Evolutionary conservation across 2,888 invertebrate genomes (phyloP), one percentile per base, ranked within the genome.

Genomic region (Diarsia mendica): DNA sequence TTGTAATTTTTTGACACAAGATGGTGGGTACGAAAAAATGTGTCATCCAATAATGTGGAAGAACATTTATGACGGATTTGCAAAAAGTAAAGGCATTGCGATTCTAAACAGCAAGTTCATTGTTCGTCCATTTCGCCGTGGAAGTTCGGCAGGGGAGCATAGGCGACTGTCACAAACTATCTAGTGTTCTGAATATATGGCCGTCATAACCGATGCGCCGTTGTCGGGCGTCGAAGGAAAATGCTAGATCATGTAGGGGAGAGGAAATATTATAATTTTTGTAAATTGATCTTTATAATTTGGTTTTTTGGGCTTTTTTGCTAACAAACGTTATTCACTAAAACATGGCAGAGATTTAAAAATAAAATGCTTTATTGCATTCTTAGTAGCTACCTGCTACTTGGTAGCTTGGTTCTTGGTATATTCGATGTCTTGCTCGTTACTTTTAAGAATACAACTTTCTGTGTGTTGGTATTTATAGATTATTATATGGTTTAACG

Each of bases 91-190:
- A 76, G 69, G 72, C 77, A 85, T 87, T 79, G 85, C 79, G 75
- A 86, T 79, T 82, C 85, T 87, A 92, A 93, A 89, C 77, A 85
- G 89, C 88, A 89, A 92, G 89, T 92, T 93, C 89, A 94, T 92
- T 89, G 90, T 91, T 86, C 85, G 74, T 85, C 87, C 84, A 89
- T 91, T 89, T 68, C 72, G 79, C 85, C 79, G 75, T 79, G 77
- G 80, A 85, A 89, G 84, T 88, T 88, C 73, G 83, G 85, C 87
- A 89, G 92, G 94, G 94, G 93, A 93, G 91, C 95, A 94, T 92
- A 95, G 94, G 94, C 91, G 90, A 84, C 91, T 89, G 96, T 95
- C 96, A 94, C 84, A 92, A 91, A 88, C 91, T 91, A 95, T 96
- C 93, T 91, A 79, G 84, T 83, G 85, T 83, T 79, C 84, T 82